phyloP scores from a whole-genome alignment of 2,888 invertebrate genomes.

The Dioctria linearis region DNA sequence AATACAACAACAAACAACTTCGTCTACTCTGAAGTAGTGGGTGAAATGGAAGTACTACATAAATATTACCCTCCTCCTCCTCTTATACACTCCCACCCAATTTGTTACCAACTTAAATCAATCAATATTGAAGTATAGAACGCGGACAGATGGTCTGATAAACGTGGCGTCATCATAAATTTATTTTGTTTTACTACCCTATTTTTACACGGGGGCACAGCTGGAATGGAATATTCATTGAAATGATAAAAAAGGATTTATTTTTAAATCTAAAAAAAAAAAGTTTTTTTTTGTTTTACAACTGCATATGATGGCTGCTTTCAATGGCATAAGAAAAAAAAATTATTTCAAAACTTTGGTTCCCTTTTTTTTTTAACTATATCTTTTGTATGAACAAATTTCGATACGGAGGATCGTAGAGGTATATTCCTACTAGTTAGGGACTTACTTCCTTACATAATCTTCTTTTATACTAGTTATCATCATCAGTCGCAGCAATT shows the following conservation, averaged over 20 bases:
- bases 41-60: too few species aligned
- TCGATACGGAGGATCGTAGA: too few species aligned
- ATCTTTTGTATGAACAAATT: too few species aligned
- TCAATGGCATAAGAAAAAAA: slow-evolving; percentile 2
- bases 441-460: too few species aligned
- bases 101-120: slow-evolving; percentile 35
- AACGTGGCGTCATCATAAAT: slow-evolving; percentile 26
- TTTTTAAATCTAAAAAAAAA: background rate
- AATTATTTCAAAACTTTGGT: slow-evolving; percentile 19
- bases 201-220: background rate
- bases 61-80: too few species aligned
- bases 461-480: too few species aligned
- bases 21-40: too few species aligned
- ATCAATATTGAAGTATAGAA: slow-evolving; percentile 33
- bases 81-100: background rate
- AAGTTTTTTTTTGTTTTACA: background rate
- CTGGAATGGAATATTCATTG: background rate
- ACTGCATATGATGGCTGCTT: slow-evolving; percentile 2
- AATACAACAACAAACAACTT: too few species aligned
- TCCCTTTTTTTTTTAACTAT: too few species aligned
- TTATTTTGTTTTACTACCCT: background rate
- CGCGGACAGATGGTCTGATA: slow-evolving; percentile 42
- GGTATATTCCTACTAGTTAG: too few species aligned
- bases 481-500: too few species aligned
- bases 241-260: background rate